A percentile compares a stretch with the other conserved stretches of the same genome.
These are phyloP conservation scores for Mustela lutreola DNA, from an alignment of 2,113 vertebrate genomes.

Conservation along the genomic window DNA sequence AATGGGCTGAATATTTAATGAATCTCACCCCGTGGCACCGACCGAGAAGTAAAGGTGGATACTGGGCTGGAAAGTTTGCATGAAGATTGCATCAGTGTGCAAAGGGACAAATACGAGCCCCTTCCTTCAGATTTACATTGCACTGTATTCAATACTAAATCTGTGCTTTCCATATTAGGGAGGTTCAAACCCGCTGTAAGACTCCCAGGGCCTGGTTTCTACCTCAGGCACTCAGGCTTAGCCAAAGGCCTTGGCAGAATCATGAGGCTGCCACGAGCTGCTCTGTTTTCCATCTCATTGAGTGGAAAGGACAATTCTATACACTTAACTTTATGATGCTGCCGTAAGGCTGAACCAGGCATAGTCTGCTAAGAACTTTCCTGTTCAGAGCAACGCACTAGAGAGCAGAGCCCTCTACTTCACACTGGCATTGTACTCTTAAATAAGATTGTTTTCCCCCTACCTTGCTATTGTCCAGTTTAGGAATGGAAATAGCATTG, in stretches of 20 bases:
- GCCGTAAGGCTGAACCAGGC: background rate
- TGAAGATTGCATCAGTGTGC: background rate
- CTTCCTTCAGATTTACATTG: background rate
- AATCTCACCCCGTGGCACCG: background rate
- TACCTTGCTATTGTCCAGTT: background rate
- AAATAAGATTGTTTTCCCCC: background rate
- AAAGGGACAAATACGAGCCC: background rate
- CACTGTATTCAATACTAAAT: background rate
- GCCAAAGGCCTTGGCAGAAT: conserved; percentile 33
- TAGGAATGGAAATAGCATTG: background rate
- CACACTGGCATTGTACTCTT: background rate
- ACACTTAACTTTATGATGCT: background rate
- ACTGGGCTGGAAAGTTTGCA: background rate
- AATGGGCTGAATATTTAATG: conserved; percentile 8
- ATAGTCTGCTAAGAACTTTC: background rate
- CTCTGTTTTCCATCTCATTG: background rate
- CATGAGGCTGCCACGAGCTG: background rate
- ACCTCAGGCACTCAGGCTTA: background rate
- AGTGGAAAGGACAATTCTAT: background rate
- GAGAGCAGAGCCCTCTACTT: background rate
- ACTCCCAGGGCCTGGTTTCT: background rate
- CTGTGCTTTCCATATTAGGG: background rate
- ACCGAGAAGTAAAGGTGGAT: background rate
- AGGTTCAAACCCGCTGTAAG: background rate
- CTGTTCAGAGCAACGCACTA: conserved; percentile 22